Conservation (phyloP, 1,140 invertebrate species). For the Aphelenchoides fujianensis region DNA sequence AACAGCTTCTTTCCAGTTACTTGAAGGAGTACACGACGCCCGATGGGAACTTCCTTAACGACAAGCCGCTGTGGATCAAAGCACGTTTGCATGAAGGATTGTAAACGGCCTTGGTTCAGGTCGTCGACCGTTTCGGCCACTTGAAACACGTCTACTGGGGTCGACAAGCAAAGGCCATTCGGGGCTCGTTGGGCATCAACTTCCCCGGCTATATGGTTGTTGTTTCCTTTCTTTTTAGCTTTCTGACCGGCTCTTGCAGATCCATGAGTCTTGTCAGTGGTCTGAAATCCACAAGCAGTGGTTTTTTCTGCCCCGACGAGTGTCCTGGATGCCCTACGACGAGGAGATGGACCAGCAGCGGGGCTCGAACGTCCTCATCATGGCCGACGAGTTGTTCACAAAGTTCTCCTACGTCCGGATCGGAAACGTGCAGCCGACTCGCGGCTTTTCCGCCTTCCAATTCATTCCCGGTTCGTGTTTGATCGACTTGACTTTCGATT, state of each 20-base stretch:
- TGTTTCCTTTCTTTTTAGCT: too few relatives aligned
- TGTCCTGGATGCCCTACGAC: conserved; percentile 78
- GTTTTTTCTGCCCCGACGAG: conserved; percentile 84
- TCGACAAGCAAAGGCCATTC: conserved; percentile 1
- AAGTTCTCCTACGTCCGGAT: conserved; percentile 21
- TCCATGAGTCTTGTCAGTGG: conserved; percentile 88
- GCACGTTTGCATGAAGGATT: too few relatives aligned
- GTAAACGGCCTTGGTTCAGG: too few relatives aligned
- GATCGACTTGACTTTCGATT: not conserved
- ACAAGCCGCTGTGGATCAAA: conserved; percentile 38
- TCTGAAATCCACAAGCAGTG: conserved; percentile 76
- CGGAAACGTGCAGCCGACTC: conserved; percentile 13
- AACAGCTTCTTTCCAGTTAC: conserved; percentile 15
- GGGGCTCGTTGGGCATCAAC: conserved; percentile 20
- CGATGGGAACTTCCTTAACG: conserved; percentile 21
- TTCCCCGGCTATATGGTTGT: conserved; percentile 80
- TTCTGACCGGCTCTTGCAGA: too few relatives aligned
- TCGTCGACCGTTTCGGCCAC: conserved; percentile 17
- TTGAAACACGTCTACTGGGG: conserved; percentile 33
- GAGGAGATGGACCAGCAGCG: conserved; percentile 80
- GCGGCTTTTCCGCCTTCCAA: conserved; percentile 37
- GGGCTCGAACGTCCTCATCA: conserved; percentile 30
- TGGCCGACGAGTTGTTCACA: conserved; percentile 31
- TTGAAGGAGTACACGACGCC: conserved; percentile 32
- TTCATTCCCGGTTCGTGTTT: conserved; percentile 33